A percentile compares a stretch with the other conserved stretches of the same genome.
These are phyloP conservation scores for Xestia xanthographa DNA, from an alignment of 2,888 invertebrate species.

Conservation along the genomic window DNA sequence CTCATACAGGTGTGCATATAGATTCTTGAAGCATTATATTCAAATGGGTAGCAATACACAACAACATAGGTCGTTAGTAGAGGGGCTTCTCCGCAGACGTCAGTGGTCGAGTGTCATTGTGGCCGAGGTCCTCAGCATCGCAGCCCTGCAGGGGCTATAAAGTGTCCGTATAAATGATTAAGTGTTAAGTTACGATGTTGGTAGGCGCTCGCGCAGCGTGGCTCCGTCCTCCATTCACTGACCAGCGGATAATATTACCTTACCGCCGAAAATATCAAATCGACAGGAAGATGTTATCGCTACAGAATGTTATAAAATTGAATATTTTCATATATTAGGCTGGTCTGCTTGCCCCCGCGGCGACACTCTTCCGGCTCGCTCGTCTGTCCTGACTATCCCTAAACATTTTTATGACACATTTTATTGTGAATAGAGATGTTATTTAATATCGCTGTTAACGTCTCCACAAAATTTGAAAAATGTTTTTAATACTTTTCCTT, in stretches of 20 bases:
- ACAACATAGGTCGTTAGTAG: slow-evolving; percentile 55
- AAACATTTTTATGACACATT: slow-evolving; percentile 82
- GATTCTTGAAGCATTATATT: slow-evolving; percentile 49
- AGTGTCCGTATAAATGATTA: slow-evolving; percentile 88
- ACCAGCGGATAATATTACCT: slow-evolving; percentile 86
- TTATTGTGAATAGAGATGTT: slow-evolving; percentile 89
- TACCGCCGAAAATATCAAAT: slow-evolving; percentile 90
- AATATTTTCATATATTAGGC: slow-evolving; percentile 87
- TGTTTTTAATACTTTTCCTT: slow-evolving; percentile 74
- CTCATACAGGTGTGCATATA: neutral
- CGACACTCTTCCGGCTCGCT: slow-evolving; percentile 79
- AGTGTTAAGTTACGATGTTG: slow-evolving; percentile 89
- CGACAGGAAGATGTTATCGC: slow-evolving; percentile 89
- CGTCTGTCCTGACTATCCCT: slow-evolving; percentile 63
- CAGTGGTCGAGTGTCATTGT: slow-evolving; percentile 65
- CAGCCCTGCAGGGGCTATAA: slow-evolving; percentile 80
- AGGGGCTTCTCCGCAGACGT: slow-evolving; percentile 47
- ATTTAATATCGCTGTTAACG: slow-evolving; percentile 89
- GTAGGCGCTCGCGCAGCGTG: slow-evolving; percentile 86
- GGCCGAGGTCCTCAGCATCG: slow-evolving; percentile 60
- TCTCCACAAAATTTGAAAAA: slow-evolving; percentile 82
- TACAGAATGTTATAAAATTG: slow-evolving; percentile 89
- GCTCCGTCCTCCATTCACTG: slow-evolving; percentile 84
- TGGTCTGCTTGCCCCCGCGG: slow-evolving; percentile 82
- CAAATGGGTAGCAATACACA: slow-evolving; percentile 65